Base-by-base conservation (phyloP, 2,888 invertebrate genomes). In the Acanthosepion lycidas region DNA sequence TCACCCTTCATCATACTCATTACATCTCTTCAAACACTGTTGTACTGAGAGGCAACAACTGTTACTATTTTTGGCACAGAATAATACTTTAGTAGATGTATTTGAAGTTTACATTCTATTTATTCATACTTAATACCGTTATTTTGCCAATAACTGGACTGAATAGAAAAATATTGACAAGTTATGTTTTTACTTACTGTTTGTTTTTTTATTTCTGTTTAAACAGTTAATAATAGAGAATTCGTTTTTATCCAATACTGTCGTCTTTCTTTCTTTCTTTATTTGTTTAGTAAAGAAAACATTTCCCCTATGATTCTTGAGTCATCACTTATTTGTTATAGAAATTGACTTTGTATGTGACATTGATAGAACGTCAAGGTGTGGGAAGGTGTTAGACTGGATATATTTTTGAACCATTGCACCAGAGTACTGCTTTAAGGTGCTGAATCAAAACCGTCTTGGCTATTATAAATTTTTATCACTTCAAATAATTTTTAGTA, bases 201-300 rank as follows among this genome's bases (percentile, higher is more conserved):
- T 3, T 78, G 33, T 78, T 78, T 12, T 78, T n/a, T 33, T 33
- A 33, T 33, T 33, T 15, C n/a, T 78, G 5, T 33, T 78, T 78
- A 78, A 78, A n/a, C 33, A 15, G 12, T 78, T n/a, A 78, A 78
- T 78, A 33, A 33, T 23, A n/a, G 4, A 15, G 33, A 59, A 59
- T 59, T 59, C 59, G 2, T 59, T 59, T 59, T 59, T 20, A 59
- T 59, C n/a, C 9, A 28, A 78, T 28, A 78, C 12, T 18, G 15
- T n/a, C 78, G 26, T 78, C 78, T 78, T n/a, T 78, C 78, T 78
- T 78, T 78, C 78, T 78, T n/a, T 78, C 78, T 78, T 78, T 78
- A 4, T 78, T 78, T 9, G 23, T 12, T 78, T 78, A 15, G 1
- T 78, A 78, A 78, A 78, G n/a, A 8, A 78, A 78, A 78, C 12